Base-by-base conservation (phyloP, 2,888 invertebrate species). In the Zhengitettix transpicula region DNA sequence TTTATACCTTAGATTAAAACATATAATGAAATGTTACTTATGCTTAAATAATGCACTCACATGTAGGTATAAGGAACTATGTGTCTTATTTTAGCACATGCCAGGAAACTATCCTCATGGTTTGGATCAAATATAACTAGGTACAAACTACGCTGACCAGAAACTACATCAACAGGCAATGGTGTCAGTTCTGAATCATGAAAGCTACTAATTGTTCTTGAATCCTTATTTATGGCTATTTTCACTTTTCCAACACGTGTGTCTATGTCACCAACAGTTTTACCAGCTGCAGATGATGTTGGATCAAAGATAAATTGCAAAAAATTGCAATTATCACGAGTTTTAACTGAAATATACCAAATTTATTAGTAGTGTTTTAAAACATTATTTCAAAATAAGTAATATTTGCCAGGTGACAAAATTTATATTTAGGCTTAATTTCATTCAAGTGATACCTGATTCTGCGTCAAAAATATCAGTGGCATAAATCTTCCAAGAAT, bases 401-500 rank as follows among this genome's bases (percentile, higher is more conserved):
- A 15, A 15, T 9, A 10, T 51, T 55, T 47, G 11, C 11, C 10
- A 47, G 14, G n/a, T 16, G 5, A 57, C 9, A 11, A 17, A 14
- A n/a, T 56, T 3, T 10, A 7, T 28, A 28, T 28, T 7, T 28
- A 5, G 28, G 3, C 28, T 5, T 28, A 28, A 28, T 28, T 7
- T 28, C 28, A 41, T 54, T 28, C 28, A 28, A 7, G 52, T 52
- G 60, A 61, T 62, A 75, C 75, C 76, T 66, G 80, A 79, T 65
- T 81, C 85, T 0, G 83, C 78, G 68, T 91, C 89, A 54, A 92
- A 83, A 64, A 92, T 87, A 69, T 94, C 94, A 0, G 93, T 93
- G 17, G 89, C 89, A 69, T 85, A 90, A 58, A 94, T 81, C 69
- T 91, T 89, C 94, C 94, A 94, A 59, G 81, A 81, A 70, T 94